Percentiles rank a stretch among this genome's conserved stretches.
Evolutionary conservation across 2,888 invertebrate genomes (phyloP).

Genomic region (Cheilosia vernalis): DNA sequence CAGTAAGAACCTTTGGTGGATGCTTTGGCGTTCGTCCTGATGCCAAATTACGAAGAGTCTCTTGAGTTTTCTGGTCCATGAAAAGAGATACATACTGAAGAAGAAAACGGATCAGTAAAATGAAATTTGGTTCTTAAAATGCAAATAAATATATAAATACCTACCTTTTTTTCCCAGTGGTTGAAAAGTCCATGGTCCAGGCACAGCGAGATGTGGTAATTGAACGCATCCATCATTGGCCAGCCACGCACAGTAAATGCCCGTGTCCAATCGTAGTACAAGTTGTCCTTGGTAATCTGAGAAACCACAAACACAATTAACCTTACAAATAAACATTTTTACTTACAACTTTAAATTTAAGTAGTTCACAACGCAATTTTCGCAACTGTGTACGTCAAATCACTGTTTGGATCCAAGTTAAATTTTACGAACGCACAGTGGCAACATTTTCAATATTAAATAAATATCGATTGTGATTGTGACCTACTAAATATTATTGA

Average conservation of each 20-base stretch:
- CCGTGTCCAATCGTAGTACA: constrained; percentile 81
- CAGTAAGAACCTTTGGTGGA: constrained; percentile 78
- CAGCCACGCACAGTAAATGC: constrained; percentile 81
- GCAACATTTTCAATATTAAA: not conserved
- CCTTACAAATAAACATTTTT: no score
- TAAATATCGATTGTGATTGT: no score
- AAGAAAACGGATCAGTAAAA: not conserved
- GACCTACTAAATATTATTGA: not conserved
- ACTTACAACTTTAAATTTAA: no score
- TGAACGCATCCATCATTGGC: constrained; percentile 80
- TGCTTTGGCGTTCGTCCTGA: constrained; percentile 77
- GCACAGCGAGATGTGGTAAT: constrained; percentile 79
- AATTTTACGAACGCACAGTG: no score
- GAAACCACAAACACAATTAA: not conserved
- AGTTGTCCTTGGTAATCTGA: constrained; percentile 80
- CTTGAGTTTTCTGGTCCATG: constrained; percentile 76
- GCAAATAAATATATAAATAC: no score
- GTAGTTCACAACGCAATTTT: no score
- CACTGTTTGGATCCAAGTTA: no score
- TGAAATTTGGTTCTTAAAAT: not conserved
- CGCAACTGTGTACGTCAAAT: no score
- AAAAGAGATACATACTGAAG: no score
- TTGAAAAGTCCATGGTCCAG: constrained; percentile 80
- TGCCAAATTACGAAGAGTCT: constrained; percentile 77
- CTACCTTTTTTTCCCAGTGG: constrained; percentile 81